A percentile compares a stretch with the other conserved stretches of the same genome.
Evolutionary conservation across 2,888 invertebrate genomes (phyloP).

Genomic region (Priocnemis perturbator): DNA sequence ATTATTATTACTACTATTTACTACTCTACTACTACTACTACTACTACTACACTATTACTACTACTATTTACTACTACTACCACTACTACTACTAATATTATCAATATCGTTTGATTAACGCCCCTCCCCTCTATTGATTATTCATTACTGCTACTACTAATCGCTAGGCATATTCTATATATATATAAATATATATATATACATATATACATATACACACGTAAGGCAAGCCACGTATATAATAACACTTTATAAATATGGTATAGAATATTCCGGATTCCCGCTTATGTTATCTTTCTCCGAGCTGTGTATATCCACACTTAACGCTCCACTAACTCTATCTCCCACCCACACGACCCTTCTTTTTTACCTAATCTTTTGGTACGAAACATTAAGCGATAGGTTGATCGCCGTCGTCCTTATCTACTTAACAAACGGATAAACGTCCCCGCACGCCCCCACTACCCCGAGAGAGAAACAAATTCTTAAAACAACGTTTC

Average conservation of each 20-base stretch:
- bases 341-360: conserved; percentile 18
- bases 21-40: conserved; percentile 46
- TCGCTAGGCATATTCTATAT: conserved; percentile 65
- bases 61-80: conserved; percentile 48
- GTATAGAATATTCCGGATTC: conserved; percentile 47
- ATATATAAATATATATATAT: conserved; percentile 56
- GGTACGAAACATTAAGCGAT: conserved; percentile 58
- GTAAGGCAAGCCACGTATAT: conserved; percentile 51
- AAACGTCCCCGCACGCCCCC: conserved; percentile 34
- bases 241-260: conserved; percentile 67
- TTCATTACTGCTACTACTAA: conserved; percentile 69
- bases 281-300: conserved; percentile 36
- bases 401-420: conserved; percentile 61
- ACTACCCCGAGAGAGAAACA: conserved; percentile 38
- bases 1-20: conserved; percentile 52
- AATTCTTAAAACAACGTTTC: conserved; percentile 48
- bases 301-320: conserved; percentile 17
- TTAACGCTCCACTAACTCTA: conserved; percentile 12
- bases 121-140: conserved; percentile 51
- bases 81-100: conserved; percentile 52
- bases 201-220: conserved; percentile 41
- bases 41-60: conserved; percentile 44
- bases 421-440: conserved; percentile 59
- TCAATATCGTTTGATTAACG: conserved; percentile 64
- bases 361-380: conserved; percentile 37